Evolutionary conservation across 1,140 invertebrate species (phyloP), one percentile per base, ranked within the genome.

Genomic region (Drosophila murphyi): DNA sequence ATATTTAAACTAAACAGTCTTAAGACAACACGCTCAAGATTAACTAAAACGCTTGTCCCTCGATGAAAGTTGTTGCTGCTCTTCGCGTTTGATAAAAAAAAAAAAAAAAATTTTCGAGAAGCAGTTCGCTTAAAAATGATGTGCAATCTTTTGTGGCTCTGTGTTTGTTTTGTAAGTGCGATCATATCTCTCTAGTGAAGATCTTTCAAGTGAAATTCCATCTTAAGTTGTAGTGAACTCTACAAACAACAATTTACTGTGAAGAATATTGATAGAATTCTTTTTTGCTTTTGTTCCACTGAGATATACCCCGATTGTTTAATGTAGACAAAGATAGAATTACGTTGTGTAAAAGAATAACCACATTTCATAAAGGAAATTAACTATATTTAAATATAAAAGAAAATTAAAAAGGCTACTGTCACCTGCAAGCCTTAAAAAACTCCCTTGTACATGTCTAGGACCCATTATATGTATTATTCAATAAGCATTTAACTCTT

Each of bases 11-110:
- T 39, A 37, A 55, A 45, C 54, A 47, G 31, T 12, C 43, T 56
- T 48, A 35, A 54, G 43, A 68, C 45, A 57, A n/a, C 35, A 48
- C 20, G 20, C 39, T 51, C 48, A 10, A 64, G 32, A 52, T 59
- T 31, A 61, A 62, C 56, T 35, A 29, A 32, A 45, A 51, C 55
- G 31, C 39, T 54, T 51, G 28, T 1, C 20, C 59, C 47, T 47
- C 71, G 76, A 87, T 87, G 79, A 87, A 87, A 87, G 83, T 82
- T 76, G 57, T 74, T 65, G 48, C 51, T 65, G 37, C 51, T 72
- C 63, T 68, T 76, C n/a, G 70, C 74, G 61, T 74, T 70, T 61
- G 35, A 59, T 76, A 65, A 59, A 60, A 20, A 20, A 20, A 20
- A 20, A 20, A 1, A 20, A 20, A 20, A 20, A 63, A 62, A 65